Base-by-base conservation (phyloP, 2,888 invertebrate species). In the Galeruca laticollis region DNA sequence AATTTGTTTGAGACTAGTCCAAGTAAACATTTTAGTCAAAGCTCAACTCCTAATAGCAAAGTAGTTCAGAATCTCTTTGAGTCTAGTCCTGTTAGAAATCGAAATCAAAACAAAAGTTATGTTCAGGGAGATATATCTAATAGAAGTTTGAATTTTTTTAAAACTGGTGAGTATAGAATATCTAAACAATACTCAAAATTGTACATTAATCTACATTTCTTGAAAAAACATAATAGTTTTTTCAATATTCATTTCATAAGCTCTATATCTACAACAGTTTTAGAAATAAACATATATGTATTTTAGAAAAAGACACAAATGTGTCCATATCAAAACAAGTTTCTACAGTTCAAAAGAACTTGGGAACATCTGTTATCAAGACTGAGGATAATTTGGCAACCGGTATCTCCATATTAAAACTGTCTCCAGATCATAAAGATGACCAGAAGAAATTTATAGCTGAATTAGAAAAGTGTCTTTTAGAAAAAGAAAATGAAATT, bases 381-480 rank as follows among this genome's bases (percentile, higher is more conserved):
- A 43, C 35, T 60, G 71, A 54, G 33, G 68, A 62, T 40, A 69
- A 71, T 47, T 31, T 76, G 15, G 75, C 70, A 4, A 76, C 66
- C 51, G 73, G 74, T 63, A 49, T 80, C 18, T 59, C 75, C 13
- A 60, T 73, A 31, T 61, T 79, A 52, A 79, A 73, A 47, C 57
- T 80, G 21, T 63, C 73, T 18, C 72, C 76, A 6, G 54, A 56
- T n/a, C 77, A 75, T n/a, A 72, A 74, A 11, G 66, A 65, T 15
- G 61, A 71, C 13, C 75, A 81, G 79, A 86, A 88, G 9, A 87
- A 87, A 15, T 91, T 92, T 73, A 86, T 91, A 43, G 89, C 88
- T 0, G 91, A 92, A 78, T 81, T 92, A 60, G 92, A 92, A 81
- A 91, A 90, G 75, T 89, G 88, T 76, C 84, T 92, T 13, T 69